These are phyloP conservation scores for Sardina pilchardus DNA, from an alignment of 2,113 vertebrate genomes.

Conservation along the genomic window DNA sequence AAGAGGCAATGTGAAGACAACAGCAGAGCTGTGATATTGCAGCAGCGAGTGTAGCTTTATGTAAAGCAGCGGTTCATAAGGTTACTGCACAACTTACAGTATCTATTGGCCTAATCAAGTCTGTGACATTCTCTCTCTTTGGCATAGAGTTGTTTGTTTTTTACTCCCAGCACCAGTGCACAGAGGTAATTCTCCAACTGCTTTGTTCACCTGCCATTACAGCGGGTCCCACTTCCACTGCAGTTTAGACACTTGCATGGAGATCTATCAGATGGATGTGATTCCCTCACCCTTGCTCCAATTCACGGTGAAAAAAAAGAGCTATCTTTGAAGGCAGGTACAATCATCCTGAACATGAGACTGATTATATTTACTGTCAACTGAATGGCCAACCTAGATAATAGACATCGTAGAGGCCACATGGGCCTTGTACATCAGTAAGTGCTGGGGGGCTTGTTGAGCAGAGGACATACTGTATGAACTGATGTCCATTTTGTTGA, in stretches of 20 bases:
- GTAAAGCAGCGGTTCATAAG: background rate
- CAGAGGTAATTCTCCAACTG: background rate
- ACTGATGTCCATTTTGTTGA: constrained; percentile 33
- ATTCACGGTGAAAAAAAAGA: constrained; percentile 32
- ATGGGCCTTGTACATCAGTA: constrained; percentile 36
- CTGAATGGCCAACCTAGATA: constrained; percentile 52
- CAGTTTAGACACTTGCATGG: constrained; percentile 35
- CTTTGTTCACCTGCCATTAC: background rate
- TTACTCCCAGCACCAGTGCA: background rate
- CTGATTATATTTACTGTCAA: constrained; percentile 52
- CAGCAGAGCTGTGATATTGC: constrained; percentile 3
- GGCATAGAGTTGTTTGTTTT: background rate
- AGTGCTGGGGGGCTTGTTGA: constrained; percentile 40
- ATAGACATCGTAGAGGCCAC: constrained; percentile 45
- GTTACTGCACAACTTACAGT: background rate
- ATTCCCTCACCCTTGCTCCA: constrained; percentile 15
- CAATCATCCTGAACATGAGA: constrained; percentile 51
- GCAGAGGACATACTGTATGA: constrained; percentile 40
- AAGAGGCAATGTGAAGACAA: background rate
- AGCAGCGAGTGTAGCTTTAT: background rate
- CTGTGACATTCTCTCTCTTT: background rate
- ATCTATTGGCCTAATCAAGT: background rate
- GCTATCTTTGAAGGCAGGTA: constrained; percentile 49
- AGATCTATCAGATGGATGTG: constrained; percentile 23
- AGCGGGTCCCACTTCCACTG: constrained; percentile 33